Conservation (phyloP, 2,888 invertebrate genomes). For the Polydesmus complanatus region DNA sequence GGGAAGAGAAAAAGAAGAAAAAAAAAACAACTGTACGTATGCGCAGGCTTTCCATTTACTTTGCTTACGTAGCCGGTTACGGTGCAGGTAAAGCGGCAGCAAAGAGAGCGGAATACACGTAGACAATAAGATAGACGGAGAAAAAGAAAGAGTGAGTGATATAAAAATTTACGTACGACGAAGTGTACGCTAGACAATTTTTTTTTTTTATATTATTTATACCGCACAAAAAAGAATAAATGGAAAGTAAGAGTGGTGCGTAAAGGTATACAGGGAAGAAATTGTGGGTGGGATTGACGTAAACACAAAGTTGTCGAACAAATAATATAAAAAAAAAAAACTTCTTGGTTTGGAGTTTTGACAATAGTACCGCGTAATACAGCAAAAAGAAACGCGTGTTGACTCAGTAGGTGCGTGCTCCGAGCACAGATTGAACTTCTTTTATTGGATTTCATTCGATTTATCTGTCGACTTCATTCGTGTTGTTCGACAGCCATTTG, state of each 20-base stretch:
- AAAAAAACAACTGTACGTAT: too few species aligned
- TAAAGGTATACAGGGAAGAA: not conserved
- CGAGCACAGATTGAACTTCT: not conserved
- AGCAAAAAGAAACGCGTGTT: not conserved
- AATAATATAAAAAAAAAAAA: not conserved
- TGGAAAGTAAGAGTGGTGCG: not conserved
- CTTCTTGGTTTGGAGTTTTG: not conserved
- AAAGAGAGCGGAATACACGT: not conserved
- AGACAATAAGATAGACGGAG: too few species aligned
- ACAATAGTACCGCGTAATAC: not conserved
- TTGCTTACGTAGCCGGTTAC: not conserved
- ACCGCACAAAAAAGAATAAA: not conserved
- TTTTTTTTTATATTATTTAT: not conserved
- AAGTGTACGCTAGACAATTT: not conserved
- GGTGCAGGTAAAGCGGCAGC: too few species aligned
- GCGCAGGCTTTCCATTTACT: not conserved
- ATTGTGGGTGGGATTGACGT: not conserved
- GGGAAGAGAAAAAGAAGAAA: too few species aligned
- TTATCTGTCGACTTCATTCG: not conserved
- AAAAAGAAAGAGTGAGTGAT: too few species aligned
- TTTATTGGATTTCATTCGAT: not conserved
- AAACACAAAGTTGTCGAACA: not conserved
- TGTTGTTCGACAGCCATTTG: not conserved
- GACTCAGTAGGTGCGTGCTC: not conserved
- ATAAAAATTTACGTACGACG: not conserved